phyloP scores from a whole-genome alignment of 2,888 invertebrate genomes.

The Tipula lateralis region DNA sequence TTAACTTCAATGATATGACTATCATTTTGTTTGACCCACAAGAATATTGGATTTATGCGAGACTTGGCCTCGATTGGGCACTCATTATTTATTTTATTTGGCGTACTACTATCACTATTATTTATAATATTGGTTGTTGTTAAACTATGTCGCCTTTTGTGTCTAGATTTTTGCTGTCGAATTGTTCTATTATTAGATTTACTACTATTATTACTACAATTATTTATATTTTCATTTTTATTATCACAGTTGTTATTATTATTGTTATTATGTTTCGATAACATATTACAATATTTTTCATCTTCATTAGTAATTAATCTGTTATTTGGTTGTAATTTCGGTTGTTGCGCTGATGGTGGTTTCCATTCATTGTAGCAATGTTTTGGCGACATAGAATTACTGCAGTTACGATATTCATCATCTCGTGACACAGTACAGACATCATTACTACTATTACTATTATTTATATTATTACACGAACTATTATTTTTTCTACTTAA shows the following conservation, averaged over 20 bases:
- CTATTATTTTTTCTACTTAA: conserved; percentile 12
- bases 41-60: conserved; percentile 68
- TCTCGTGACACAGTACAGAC: not conserved
- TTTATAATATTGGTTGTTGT: conserved; percentile 28
- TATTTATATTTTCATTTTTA: not conserved
- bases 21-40: conserved; percentile 78
- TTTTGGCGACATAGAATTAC: conserved; percentile 25
- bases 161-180: not conserved
- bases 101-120: conserved; percentile 29
- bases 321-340: conserved; percentile 28
- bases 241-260: conserved; percentile 28
- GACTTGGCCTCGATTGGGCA: not conserved
- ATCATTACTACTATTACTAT: not conserved
- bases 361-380: conserved; percentile 27
- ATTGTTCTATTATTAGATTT: not conserved
- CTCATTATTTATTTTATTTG: not conserved
- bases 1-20: conserved; percentile 76
- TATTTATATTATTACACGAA: not conserved
- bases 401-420: not conserved
- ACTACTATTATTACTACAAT: not conserved
- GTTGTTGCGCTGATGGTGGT: not conserved
- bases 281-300: conserved; percentile 19
- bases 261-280: conserved; percentile 21
- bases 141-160: conserved; percentile 14
- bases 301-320: conserved; percentile 16